These are phyloP conservation scores for Aplysia californica DNA, from an alignment of 1,140 invertebrate genomes.

Conservation along the genomic window DNA sequence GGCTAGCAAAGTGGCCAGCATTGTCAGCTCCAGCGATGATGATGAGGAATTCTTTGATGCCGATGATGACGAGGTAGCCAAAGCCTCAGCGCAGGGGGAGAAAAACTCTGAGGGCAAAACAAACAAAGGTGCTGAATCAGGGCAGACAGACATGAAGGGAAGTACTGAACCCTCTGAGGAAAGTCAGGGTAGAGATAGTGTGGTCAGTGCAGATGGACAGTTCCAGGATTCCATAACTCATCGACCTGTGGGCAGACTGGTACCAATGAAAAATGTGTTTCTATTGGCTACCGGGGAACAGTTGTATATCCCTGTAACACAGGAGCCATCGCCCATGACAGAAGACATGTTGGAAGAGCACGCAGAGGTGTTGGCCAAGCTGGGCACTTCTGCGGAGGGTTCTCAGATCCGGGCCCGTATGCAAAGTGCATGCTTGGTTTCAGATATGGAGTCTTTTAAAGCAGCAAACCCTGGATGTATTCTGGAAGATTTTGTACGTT, in stretches of 20 bases:
- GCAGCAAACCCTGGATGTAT: constrained; percentile 93
- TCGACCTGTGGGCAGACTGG: constrained; percentile 77
- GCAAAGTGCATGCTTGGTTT: constrained; percentile 94
- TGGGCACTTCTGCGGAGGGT: constrained; percentile 86
- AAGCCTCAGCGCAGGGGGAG: constrained; percentile 27
- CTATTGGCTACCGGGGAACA: constrained; percentile 58
- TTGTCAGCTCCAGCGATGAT: constrained; percentile 69
- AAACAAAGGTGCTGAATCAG: background rate
- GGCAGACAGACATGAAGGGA: constrained; percentile 24
- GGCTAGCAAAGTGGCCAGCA: background rate
- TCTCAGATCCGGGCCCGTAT: constrained; percentile 88
- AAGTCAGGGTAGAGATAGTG: background rate
- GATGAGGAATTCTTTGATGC: constrained; percentile 80
- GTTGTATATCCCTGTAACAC: constrained; percentile 89
- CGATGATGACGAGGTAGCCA: constrained; percentile 58
- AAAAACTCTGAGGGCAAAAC: constrained; percentile 25
- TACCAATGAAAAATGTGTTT: constrained; percentile 66
- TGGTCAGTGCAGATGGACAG: constrained; percentile 26
- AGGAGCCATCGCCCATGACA: constrained; percentile 95
- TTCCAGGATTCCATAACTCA: constrained; percentile 47
- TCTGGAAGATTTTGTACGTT: constrained; percentile 97
- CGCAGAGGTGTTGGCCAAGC: constrained; percentile 81
- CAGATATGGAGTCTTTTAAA: constrained; percentile 99
- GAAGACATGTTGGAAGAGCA: constrained; percentile 97
- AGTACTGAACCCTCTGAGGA: constrained; percentile 4